phyloP scores from a whole-genome alignment of 1,140 invertebrate species.

The Achroia grisella region DNA sequence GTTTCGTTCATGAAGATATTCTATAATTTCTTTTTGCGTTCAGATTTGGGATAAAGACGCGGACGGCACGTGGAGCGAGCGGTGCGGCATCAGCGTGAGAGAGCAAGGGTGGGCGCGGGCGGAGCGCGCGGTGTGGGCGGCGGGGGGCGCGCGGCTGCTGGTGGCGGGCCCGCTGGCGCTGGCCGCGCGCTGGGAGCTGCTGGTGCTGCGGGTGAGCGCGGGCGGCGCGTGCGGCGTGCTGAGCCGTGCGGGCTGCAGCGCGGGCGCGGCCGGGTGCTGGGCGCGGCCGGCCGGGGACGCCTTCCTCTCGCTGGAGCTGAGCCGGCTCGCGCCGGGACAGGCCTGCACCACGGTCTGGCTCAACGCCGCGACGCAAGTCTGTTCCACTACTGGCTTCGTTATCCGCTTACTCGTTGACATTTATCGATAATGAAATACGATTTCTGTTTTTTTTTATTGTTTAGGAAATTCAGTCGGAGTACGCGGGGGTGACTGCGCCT shows the following conservation, averaged over 20 bases:
- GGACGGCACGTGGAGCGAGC: conserved; percentile 8
- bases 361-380: conserved; percentile 42
- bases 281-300: conserved; percentile 17
- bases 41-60: too few relatives aligned
- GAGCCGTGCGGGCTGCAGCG: conserved; percentile 20
- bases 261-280: conserved; percentile 39
- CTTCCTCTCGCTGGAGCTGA: conserved; percentile 35
- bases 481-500: conserved; percentile 35
- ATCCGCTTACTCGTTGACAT: too few relatives aligned
- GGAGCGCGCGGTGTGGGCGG: conserved; percentile 1
- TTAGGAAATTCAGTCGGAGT: conserved; percentile 46
- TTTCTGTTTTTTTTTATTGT: too few relatives aligned
- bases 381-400: too few relatives aligned
- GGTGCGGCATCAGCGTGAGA: too few relatives aligned
- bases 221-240: conserved; percentile 13
- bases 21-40: too few relatives aligned
- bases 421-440: too few relatives aligned
- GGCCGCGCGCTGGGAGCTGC: conserved; percentile 32
- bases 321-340: conserved; percentile 22
- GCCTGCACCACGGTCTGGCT: conserved; percentile 45
- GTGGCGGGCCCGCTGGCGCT: conserved; percentile 31
- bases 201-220: conserved; percentile 25
- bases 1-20: too few relatives aligned
- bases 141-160: conserved; percentile 19
- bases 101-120: conserved; percentile 3